Evolutionary conservation across 2,113 vertebrate genomes (phyloP), one percentile per base, ranked within the genome.

Genomic region (Datnioides undecimradiatus): DNA sequence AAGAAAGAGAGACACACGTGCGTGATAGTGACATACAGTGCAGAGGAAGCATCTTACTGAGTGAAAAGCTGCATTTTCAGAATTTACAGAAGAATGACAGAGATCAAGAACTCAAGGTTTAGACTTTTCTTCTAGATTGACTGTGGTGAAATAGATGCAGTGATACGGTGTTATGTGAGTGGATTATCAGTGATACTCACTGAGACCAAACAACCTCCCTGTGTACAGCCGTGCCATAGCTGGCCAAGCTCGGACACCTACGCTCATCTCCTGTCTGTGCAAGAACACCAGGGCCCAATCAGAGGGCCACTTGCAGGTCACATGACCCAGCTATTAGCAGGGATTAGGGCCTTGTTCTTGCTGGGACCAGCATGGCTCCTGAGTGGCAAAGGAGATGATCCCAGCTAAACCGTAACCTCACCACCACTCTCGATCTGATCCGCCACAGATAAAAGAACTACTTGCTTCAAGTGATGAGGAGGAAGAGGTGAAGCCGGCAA

Each of bases 381-480:
- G 80, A 86, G 83, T 83, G 75, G 79, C 83, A 89, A 89, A 88
- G 79, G 85, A 92, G 92, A 92, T 95, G 92, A 95, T 94, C 93
- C 92, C 41, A 88, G 87, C 87, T 93, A 91, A 94, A 93, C 83
- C 23, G 46, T 93, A 89, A 88, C 79, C 90, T 93, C 78, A 78
- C 86, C 82, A 76, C 70, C 65, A 25, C 58, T 90, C 76, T 90
- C 55, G 31, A 41, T 90, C 85, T 91, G 83, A 84, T 92, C 80
- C 57, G 23, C 85, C 41, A 27, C 92, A 96, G 95, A 95, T 96
- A 90, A 98, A 98, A 93, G 97, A 99, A 81, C 93, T 99, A 36
- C 96, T 99, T 2, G 97, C 96, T 74, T 98, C 97, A 83, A 98
- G 97, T 79, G 97, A 98, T 88, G 98, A 99, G 0, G 97, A 98